Percentiles rank a stretch among this genome's conserved stretches.
Evolutionary conservation across 2,888 invertebrate genomes (phyloP).

Genomic region (Lathronympha strigana): DNA sequence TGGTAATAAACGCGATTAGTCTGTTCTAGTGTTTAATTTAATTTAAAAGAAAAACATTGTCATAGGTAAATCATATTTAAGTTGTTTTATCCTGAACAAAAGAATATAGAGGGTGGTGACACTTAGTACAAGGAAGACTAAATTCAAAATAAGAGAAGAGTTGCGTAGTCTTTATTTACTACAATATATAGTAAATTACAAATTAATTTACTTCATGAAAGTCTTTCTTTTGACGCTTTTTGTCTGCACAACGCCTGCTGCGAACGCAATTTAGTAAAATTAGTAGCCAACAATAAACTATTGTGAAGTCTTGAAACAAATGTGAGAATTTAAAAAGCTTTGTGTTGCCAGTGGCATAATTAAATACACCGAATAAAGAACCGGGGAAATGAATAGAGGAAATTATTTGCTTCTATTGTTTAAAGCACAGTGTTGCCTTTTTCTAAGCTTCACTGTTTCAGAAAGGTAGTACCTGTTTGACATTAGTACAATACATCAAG

Average conservation of each 20-base stretch:
- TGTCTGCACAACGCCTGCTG: not conserved
- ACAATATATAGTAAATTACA: not conserved
- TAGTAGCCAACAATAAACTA: constrained; percentile 29
- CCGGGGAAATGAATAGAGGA: constrained; percentile 46
- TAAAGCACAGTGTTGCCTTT: constrained; percentile 22
- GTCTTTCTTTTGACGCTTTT: not conserved
- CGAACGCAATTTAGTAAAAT: constrained; percentile 8
- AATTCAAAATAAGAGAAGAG: no score
- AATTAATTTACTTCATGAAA: not conserved
- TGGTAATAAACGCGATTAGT: no score
- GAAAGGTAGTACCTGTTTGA: not conserved
- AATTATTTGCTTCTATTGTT: constrained; percentile 49
- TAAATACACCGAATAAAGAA: constrained; percentile 56
- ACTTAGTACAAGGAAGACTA: no score
- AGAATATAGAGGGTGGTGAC: no score
- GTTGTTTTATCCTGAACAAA: no score
- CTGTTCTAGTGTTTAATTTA: no score
- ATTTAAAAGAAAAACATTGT: no score
- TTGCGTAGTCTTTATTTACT: no score
- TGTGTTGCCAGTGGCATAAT: constrained; percentile 58
- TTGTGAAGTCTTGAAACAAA: constrained; percentile 50
- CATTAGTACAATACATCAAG: not conserved
- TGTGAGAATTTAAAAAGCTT: constrained; percentile 55
- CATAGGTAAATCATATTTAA: no score
- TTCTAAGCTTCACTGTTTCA: not conserved